Base-by-base conservation (phyloP, 2,888 invertebrate genomes). In the Parnassius mnemosyne region DNA sequence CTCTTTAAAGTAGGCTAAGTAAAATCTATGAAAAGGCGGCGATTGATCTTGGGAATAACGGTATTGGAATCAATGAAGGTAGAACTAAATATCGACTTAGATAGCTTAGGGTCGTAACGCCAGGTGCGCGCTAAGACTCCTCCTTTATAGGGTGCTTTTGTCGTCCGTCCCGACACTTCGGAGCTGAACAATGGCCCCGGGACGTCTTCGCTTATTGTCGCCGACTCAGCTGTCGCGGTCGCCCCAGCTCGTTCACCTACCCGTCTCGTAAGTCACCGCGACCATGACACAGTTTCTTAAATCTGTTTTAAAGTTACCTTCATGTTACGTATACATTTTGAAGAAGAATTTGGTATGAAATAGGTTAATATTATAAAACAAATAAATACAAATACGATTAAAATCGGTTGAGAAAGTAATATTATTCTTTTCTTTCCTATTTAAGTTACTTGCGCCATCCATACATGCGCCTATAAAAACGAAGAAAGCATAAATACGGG, bases 121-220 rank as follows among this genome's bases (percentile, higher is more conserved):
- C 90, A 91, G 90, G 90, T 91, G 90, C 85, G 80, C 77, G 74
- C 71, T 80, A 83, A 85, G 87, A 83, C 89, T 84, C 76, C 75
- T 81, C 80, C 85, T 87, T 16, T 87, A 84, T 75, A 73, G 76
- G 73, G 77, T 71, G 68, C 75, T 72, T 67, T 78, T 78, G 75
- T 75, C 71, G 70, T 61, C 9, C 63, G 66, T 63, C 61, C 63
- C 65, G 76, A 73, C 55, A 25, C 34, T 20, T 9, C 64, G 65
- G 65, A 62, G 57, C 58, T 64, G 75, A 75, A 89, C 89, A 91
- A 90, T 84, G 76, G 80, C 83, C 78, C 80, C 87, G 87, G 85
- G 87, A 88, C 89, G 88, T 91, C 91, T 90, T 89, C 89, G 81
- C 74, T 80, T 70, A 85, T 89, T 90, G 89, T 89, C 80, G 81